Conservation (phyloP, 2,113 vertebrate species). For the Sebastes fasciatus region DNA sequence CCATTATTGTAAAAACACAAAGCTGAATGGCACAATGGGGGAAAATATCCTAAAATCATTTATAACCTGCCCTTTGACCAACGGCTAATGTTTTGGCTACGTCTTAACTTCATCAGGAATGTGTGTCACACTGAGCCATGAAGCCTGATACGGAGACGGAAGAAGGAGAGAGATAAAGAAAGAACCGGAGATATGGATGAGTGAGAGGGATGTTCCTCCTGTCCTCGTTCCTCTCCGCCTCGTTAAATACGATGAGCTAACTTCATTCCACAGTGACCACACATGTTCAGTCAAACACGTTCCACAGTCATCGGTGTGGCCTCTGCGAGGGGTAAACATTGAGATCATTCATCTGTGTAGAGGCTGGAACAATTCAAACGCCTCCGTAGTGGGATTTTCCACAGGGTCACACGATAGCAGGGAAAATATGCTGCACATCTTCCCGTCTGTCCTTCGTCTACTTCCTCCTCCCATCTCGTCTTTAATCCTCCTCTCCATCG, state of each 20-base stretch:
- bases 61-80: not conserved
- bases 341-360: slow-evolving; percentile 9
- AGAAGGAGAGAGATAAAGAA: not conserved
- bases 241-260: slow-evolving; percentile 24
- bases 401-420: not conserved
- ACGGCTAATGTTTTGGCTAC: not conserved
- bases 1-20: not conserved
- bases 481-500: slow-evolving; percentile 4
- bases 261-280: slow-evolving; percentile 17
- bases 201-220: not conserved
- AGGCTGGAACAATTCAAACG: not conserved
- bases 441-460: not conserved
- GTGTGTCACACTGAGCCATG: slow-evolving; percentile 3
- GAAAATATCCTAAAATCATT: not conserved
- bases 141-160: not conserved
- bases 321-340: slow-evolving; percentile 17
- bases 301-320: not conserved
- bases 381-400: slow-evolving; percentile 24
- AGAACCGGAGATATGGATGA: not conserved
- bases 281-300: not conserved
- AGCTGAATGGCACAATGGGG: not conserved
- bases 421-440: not conserved
- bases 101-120: not conserved
- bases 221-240: slow-evolving; percentile 4
- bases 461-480: not conserved